Evolutionary conservation across 2,888 invertebrate genomes (phyloP), one percentile per base, ranked within the genome.

Genomic region (Melieria picta): DNA sequence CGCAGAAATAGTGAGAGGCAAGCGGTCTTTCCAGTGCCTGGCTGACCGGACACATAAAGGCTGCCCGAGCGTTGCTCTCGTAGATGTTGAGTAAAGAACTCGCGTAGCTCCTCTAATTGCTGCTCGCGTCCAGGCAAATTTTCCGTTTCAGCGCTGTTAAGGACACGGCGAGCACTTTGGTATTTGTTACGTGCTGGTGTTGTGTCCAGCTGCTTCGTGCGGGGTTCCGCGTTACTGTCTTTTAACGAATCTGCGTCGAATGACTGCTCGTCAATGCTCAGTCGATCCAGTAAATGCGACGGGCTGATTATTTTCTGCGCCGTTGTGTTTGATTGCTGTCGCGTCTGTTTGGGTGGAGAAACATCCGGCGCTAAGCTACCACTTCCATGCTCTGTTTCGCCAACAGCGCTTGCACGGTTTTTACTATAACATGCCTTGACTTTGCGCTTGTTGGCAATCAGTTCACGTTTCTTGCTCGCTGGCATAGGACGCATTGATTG

Each of bases 11-110:
- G 90, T 0, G 92, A 92, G 16, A 98, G 88, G 73, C 94, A 93
- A 0, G 97, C 97, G 0, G 98, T 98, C 88, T 98, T 98, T 1
- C 85, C 99, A 1, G 99, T 99, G 5, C 99, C 99, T 0, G 99
- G 99, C 43, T 97, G 96, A 1, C 99, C 99, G 55, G 97, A 98
- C 57, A 99, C 91, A 85, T 99, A 99, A 68, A 99, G 83, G 16
- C 96, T 95, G 1, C 93, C 94, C 0, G 97, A 93, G 48, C 88
- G 89, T 77, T 90, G 88, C 1, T 89, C 88, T 4, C 90, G 84
- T 69, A 96, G 84, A 84, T 94, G 92, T 9, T 89, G 88, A 11
- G 86, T 84, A 65, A 98, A 88, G 85, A 95, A 96, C 4, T 87
- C 85, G 43, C 90, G 88, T 16, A 99, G 87, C 79, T 91, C 90